Conservation (phyloP, 2,797 vertebrate species). For the Micropoecilia bifurca region DNA sequence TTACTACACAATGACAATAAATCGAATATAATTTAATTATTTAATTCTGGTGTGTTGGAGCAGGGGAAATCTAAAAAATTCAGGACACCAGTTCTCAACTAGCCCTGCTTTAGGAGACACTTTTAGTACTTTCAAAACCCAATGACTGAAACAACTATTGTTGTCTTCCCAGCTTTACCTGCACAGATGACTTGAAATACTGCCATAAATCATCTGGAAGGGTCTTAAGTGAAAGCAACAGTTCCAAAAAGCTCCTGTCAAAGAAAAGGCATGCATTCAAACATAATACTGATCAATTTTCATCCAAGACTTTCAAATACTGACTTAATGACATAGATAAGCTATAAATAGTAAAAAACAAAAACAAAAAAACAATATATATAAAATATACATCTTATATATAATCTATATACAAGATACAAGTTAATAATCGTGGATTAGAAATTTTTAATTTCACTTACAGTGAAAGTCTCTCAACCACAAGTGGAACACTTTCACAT, state of each 20-base stretch:
- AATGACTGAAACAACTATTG: not conserved
- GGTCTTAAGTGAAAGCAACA: slow-evolving; percentile 89
- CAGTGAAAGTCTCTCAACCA: slow-evolving; percentile 94
- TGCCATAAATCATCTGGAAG: slow-evolving; percentile 89
- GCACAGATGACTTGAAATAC: slow-evolving; percentile 88
- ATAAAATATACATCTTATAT: no score
- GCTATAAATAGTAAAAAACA: no score
- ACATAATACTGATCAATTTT: not conserved
- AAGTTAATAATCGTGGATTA: not conserved
- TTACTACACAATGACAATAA: no score
- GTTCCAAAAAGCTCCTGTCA: slow-evolving; percentile 93
- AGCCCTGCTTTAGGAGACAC: not conserved
- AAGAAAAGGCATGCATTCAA: not conserved
- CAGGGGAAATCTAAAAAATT: not conserved
- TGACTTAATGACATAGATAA: not conserved
- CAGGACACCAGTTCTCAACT: not conserved
- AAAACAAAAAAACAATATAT: no score
- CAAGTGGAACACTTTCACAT: slow-evolving; percentile 91
- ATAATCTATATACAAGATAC: not conserved
- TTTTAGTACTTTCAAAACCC: not conserved
- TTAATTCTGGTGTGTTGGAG: not conserved
- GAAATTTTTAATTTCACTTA: slow-evolving; percentile 79
- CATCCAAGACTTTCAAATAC: not conserved
- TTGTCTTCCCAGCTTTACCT: slow-evolving; percentile 80
- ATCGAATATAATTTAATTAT: not conserved